Percentiles rank a stretch among this genome's conserved stretches.
phyloP scores from a whole-genome alignment of 2,113 vertebrate species.

The Chiloscyllium plagiosum region DNA sequence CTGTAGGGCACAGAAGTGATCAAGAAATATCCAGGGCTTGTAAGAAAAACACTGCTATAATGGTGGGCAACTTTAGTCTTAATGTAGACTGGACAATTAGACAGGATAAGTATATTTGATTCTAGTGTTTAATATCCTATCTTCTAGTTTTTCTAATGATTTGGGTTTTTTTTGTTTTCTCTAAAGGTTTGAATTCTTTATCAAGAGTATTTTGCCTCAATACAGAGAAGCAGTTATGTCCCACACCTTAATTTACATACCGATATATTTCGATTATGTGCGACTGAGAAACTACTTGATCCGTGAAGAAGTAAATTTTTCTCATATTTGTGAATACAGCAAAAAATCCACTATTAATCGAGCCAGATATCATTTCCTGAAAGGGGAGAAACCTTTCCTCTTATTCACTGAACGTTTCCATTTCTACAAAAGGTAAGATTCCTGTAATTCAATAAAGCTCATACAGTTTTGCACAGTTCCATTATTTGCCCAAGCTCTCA shows the following conservation, averaged over 20 bases:
- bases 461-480: background rate
- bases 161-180: constrained; percentile 21
- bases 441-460: background rate
- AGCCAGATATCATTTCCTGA: constrained; percentile 77
- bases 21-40: too few species aligned
- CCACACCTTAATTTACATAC: constrained; percentile 85
- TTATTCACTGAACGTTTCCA: constrained; percentile 93
- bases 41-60: too few species aligned
- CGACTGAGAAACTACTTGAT: constrained; percentile 89
- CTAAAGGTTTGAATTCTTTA: constrained; percentile 81
- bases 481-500: background rate
- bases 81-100: too few species aligned
- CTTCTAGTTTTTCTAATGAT: background rate
- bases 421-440: constrained; percentile 86
- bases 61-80: too few species aligned
- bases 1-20: too few species aligned
- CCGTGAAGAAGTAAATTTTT: constrained; percentile 78
- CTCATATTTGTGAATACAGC: constrained; percentile 81
- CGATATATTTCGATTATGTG: constrained; percentile 90
- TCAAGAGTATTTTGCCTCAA: constrained; percentile 81
- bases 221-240: constrained; percentile 92
- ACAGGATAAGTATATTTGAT: background rate
- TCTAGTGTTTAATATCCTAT: background rate
- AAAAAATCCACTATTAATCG: constrained; percentile 68
- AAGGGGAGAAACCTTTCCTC: constrained; percentile 80